Evolutionary conservation across 2,113 vertebrate genomes (phyloP).

Genomic region (Cichladusa arquata): DNA sequence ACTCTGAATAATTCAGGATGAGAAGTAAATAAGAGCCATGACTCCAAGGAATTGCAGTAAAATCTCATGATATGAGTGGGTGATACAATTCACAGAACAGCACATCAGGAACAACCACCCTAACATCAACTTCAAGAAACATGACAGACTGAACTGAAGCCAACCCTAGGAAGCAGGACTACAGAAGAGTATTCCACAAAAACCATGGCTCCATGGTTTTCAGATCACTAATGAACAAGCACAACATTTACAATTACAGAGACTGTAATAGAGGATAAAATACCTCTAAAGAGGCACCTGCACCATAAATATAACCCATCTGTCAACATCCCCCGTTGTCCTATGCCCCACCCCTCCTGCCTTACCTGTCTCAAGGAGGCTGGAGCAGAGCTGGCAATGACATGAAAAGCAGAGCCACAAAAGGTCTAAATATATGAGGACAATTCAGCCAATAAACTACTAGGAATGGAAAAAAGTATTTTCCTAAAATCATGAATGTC

Average conservation of each 20-base stretch:
- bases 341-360: background rate
- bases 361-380: background rate
- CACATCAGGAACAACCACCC: background rate
- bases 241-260: background rate
- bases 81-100: background rate
- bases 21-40: conserved; percentile 30
- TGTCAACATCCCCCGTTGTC: rapidly evolving
- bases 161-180: background rate
- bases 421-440: background rate
- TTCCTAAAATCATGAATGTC: background rate
- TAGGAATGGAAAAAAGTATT: background rate
- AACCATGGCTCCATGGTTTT: rapidly evolving
- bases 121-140: background rate
- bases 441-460: background rate
- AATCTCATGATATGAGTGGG: conserved; percentile 14
- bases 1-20: conserved; percentile 44
- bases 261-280: background rate
- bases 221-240: background rate
- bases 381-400: background rate
- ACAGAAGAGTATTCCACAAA: background rate
- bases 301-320: background rate
- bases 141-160: background rate
- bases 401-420: background rate
- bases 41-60: conserved; percentile 40
- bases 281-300: background rate